Base-by-base conservation (phyloP, 2,888 invertebrate genomes). In the Eurytoma californica region DNA sequence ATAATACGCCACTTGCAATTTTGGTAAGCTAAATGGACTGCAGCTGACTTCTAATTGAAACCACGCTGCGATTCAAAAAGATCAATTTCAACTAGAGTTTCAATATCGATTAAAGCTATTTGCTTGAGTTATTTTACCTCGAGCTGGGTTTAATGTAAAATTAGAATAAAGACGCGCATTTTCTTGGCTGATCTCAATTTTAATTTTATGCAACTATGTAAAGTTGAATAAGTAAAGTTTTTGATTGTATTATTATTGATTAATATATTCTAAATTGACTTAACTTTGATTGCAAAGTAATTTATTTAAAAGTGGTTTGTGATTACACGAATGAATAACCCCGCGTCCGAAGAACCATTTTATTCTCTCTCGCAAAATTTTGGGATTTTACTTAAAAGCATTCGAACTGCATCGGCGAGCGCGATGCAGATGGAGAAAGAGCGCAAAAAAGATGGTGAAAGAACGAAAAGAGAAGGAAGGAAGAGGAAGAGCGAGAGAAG, bases 381-480 rank as follows among this genome's bases (percentile, higher is more conserved):
- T 73, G 63, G 68, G 49, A 73, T 78, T 78, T 73, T 78, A 78
- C 72, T 78, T 78, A 73, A 78, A 53, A 39, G 73, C 20, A 61
- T 30, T 53, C 14, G 69, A n/a, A 49, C 20, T 58, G 74, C 74
- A 75, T 61, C 75, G 66, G 16, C 60, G 72, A 58, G 51, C 39
- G 53, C 53, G 72, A 77, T 77, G 77, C 77, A 77, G 77, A 77
- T 70, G 77, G 77, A 51, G 39, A n/a, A 30, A 5, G 49, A 55
- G n/a, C 7, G 39, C 7, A 39, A 63, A 63, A 47, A 63, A 4
- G 13, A n/a, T 12, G 28, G 14, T 7, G 7, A 51, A 39, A 51
- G 30, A 61, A 60, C 20, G 51, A 53, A 60, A 53, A 67, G 18
- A 67, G 53, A 18, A 20, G 61, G 16, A 18, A n/a, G 47, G 39